A percentile compares a stretch with the other conserved stretches of the same genome.
Conservation (phyloP, 2,888 invertebrate genomes). For the Phanerotoma sp. region DNA sequence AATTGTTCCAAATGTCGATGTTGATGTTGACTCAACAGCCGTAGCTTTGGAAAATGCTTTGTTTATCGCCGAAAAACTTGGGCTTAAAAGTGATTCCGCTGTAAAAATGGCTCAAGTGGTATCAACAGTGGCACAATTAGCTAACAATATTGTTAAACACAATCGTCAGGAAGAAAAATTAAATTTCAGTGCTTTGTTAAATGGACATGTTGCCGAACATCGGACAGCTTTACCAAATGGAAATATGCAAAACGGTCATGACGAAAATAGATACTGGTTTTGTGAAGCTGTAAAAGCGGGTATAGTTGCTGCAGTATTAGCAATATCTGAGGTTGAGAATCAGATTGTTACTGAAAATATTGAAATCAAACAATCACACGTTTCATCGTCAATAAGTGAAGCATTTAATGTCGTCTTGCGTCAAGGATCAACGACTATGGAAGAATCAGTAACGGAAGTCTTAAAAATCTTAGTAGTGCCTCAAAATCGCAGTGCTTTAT, state of each 20-base stretch:
- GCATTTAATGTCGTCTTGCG: slow-evolving; percentile 47
- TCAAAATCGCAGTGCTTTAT: slow-evolving; percentile 46
- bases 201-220: slow-evolving; percentile 35
- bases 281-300: slow-evolving; percentile 45
- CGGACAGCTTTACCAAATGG: slow-evolving; percentile 20
- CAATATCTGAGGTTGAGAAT: slow-evolving; percentile 37
- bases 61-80: slow-evolving; percentile 51
- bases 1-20: slow-evolving; percentile 65
- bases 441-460: slow-evolving; percentile 46
- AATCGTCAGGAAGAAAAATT: slow-evolving; percentile 22
- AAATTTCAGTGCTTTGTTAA: slow-evolving; percentile 28
- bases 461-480: slow-evolving; percentile 46
- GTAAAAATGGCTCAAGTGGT: slow-evolving; percentile 58
- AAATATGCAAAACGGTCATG: slow-evolving; percentile 24
- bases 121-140: slow-evolving; percentile 52
- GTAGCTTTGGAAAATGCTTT: slow-evolving; percentile 51
- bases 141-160: slow-evolving; percentile 48
- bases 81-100: slow-evolving; percentile 53
- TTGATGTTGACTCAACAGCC: slow-evolving; percentile 57
- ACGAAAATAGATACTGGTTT: slow-evolving; percentile 36
- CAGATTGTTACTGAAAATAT: slow-evolving; percentile 28
- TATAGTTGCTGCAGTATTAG: slow-evolving; percentile 46
- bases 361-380: slow-evolving; percentile 38
- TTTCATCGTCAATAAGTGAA: slow-evolving; percentile 51
- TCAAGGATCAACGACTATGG: slow-evolving; percentile 38